phyloP scores from a whole-genome alignment of 1,140 invertebrate species.

The Mesaphorura yosii region DNA sequence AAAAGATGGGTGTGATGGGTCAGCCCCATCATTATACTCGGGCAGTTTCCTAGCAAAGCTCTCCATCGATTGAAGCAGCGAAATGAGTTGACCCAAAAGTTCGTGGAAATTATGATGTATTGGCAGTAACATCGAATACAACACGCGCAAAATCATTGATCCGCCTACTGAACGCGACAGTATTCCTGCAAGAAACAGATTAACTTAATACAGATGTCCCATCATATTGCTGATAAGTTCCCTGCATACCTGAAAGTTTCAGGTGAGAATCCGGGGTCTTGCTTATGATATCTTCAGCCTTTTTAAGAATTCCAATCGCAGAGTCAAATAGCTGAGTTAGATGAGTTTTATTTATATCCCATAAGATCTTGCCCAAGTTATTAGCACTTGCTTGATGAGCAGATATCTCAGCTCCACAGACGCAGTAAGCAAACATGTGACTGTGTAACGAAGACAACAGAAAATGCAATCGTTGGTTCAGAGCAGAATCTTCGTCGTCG shows the following conservation, averaged over 20 bases:
- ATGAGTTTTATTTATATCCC: slow-evolving; percentile 14
- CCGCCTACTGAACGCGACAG: slow-evolving; percentile 35
- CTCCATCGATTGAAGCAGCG: slow-evolving; percentile 44
- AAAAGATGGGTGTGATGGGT: too few species aligned
- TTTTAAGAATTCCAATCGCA: slow-evolving; percentile 3
- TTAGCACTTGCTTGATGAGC: slow-evolving; percentile 13
- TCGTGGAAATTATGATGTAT: slow-evolving; percentile 33
- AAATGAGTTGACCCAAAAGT: slow-evolving; percentile 16
- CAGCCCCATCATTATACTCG: slow-evolving; percentile 35
- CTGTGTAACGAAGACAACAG: slow-evolving; percentile 49
- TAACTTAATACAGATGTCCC: background rate
- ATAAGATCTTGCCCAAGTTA: slow-evolving; percentile 5
- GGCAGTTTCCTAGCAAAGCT: slow-evolving; percentile 44
- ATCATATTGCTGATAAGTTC: background rate
- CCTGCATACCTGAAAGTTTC: slow-evolving; percentile 3
- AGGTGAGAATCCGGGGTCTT: slow-evolving; percentile 6
- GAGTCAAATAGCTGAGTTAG: slow-evolving; percentile 5
- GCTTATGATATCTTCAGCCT: slow-evolving; percentile 7
- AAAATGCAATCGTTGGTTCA: slow-evolving; percentile 36
- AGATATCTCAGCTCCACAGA: slow-evolving; percentile 9
- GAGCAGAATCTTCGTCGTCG: background rate
- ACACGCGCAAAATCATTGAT: slow-evolving; percentile 46
- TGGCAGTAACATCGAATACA: slow-evolving; percentile 47
- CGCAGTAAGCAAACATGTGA: slow-evolving; percentile 45
- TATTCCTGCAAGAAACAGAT: slow-evolving; percentile 9